phyloP scores from a whole-genome alignment of 2,797 vertebrate genomes.

The Fringilla coelebs region DNA sequence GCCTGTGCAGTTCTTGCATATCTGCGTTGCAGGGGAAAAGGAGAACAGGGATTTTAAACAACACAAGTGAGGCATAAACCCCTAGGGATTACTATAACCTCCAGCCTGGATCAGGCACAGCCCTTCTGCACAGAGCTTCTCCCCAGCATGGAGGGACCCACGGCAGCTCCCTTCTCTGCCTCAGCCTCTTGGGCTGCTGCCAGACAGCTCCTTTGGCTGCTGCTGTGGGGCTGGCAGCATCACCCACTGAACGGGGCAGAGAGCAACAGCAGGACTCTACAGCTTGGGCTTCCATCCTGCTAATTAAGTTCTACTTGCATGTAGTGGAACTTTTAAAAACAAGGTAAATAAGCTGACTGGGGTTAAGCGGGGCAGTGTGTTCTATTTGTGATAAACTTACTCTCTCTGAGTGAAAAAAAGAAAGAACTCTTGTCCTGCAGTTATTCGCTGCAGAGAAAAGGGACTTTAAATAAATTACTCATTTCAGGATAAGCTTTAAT shows the following conservation, averaged over 20 bases:
- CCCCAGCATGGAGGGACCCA: not conserved
- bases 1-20: slow-evolving; percentile 91
- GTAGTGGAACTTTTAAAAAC: not conserved
- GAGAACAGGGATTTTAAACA: not conserved
- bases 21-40: slow-evolving; percentile 70
- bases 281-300: accelerated
- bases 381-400: not conserved
- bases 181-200: not conserved
- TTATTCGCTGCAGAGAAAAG: not conserved
- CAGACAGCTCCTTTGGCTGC: not conserved
- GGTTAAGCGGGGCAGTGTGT: not conserved
- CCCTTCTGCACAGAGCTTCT: not conserved
- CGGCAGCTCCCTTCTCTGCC: not conserved
- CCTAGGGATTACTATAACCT: not conserved
- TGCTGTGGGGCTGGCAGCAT: not conserved
- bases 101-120: accelerated
- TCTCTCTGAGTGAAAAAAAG: too few species aligned
- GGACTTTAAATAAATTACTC: not conserved
- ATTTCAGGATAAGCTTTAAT: not conserved
- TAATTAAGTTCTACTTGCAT: not conserved
- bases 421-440: not conserved
- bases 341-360: not conserved
- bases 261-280: not conserved
- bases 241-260: not conserved
- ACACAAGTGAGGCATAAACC: not conserved